Percentiles rank a stretch among this genome's conserved stretches.
These are phyloP conservation scores for Perca flavescens DNA, from an alignment of 2,113 vertebrate genomes.

Conservation along the genomic window DNA sequence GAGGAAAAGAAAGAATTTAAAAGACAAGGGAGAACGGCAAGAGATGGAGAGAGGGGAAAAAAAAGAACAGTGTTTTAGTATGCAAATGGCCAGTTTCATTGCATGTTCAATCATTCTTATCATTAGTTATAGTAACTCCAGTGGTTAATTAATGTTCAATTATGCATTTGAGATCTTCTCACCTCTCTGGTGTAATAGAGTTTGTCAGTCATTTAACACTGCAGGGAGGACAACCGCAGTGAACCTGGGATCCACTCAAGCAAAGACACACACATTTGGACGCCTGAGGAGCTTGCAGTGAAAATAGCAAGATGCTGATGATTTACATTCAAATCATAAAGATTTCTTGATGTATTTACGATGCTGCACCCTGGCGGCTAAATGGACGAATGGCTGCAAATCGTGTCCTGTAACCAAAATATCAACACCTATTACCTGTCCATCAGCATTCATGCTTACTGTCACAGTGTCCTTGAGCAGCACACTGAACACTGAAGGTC, in stretches of 20 bases:
- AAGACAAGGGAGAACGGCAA: not conserved
- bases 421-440: slow-evolving; percentile 29
- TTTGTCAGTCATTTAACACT: slow-evolving; percentile 61
- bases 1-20: not conserved
- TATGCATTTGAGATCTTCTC: slow-evolving; percentile 61
- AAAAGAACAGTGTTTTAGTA: slow-evolving; percentile 41
- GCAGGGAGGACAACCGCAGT: slow-evolving; percentile 24
- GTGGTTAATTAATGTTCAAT: slow-evolving; percentile 65
- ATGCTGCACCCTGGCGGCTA: slow-evolving; percentile 20
- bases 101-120: slow-evolving; percentile 64
- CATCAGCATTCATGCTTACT: slow-evolving; percentile 38
- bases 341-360: slow-evolving; percentile 15
- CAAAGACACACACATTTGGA: slow-evolving; percentile 48
- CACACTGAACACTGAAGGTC: slow-evolving; percentile 15
- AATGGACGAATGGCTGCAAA: not conserved
- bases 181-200: slow-evolving; percentile 57
- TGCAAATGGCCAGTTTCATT: slow-evolving; percentile 61
- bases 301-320: not conserved
- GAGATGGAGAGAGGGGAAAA: not conserved
- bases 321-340: slow-evolving; percentile 50
- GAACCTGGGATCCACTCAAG: slow-evolving; percentile 21
- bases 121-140: slow-evolving; percentile 60
- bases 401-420: slow-evolving; percentile 14
- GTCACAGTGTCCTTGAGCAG: slow-evolving; percentile 56
- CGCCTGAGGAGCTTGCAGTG: slow-evolving; percentile 10